Evolutionary conservation across 2,797 vertebrate species (phyloP), one percentile per base, ranked within the genome.

Genomic region (Octomys mimax): DNA sequence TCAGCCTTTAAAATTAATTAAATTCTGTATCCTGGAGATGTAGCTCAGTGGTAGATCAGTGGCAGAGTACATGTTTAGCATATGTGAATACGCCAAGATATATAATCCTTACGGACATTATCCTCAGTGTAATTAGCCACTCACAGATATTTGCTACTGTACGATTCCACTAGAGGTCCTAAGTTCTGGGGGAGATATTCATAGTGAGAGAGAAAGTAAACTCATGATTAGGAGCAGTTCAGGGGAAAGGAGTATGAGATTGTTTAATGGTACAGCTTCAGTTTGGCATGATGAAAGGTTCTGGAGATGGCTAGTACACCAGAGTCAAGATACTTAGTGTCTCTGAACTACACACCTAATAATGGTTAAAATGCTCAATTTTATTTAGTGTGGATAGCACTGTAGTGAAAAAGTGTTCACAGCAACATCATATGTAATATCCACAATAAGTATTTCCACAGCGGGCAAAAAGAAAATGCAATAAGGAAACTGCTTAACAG

Each of bases 401-500:
- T 88, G 31, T 18, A 95, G 12, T 87, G 70, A 71, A 84, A 80
- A 83, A 87, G n/a, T 78, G 12, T 89, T 83, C 26, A 82, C 11
- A 61, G 12, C 21, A 83, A 12, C 46, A 61, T 92, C 75, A 71
- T 83, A 2, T 89, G 9, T 57, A 92, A 81, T 59, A 62, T 62
- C 11, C 80, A 26, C 80, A 59, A 75, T 68, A 42, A 61, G 68
- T 24, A 87, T 46, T 61, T 46, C 33, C 31, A 57, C 31, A 9
- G 6, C 1, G 0, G 33, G 18, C 31, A 54, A 71, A 66, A 68
- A 31, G 33, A 42, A 90, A 92, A 62, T n/a, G 2, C 61, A 61
- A 62, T 71, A n/a, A 77, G n/a, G 62, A 49, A 91, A 80, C 93
- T 85, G 52, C 21, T 82, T 71, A 85, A 36, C 1, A 92, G 22